Evolutionary conservation across 2,797 vertebrate genomes (phyloP).

Genomic region (Urophycis tenuis): DNA sequence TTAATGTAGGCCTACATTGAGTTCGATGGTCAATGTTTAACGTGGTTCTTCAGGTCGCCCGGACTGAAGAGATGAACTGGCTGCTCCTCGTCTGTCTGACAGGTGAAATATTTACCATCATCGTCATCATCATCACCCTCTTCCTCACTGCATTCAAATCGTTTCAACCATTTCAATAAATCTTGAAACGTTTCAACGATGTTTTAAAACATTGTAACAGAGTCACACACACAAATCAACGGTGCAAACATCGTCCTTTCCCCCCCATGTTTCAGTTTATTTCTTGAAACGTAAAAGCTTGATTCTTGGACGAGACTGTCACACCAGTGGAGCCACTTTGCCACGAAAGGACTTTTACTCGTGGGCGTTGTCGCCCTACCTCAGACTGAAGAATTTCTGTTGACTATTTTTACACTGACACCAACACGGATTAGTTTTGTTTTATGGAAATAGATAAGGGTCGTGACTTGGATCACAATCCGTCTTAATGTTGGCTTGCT

Average conservation of each 20-base stretch:
- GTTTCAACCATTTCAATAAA: not conserved
- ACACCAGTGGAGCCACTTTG: not conserved
- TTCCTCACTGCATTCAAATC: not conserved
- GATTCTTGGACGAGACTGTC: not conserved
- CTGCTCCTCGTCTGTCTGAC: conserved; percentile 49
- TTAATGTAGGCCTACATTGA: not conserved
- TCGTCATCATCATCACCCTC: conserved; percentile 1
- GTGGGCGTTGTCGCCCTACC: not conserved
- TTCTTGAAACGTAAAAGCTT: not conserved
- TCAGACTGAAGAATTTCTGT: not conserved
- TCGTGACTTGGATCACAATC: conserved; percentile 32
- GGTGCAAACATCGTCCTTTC: no score
- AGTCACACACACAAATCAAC: no score
- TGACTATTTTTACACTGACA: not conserved
- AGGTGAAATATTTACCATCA: conserved; percentile 52
- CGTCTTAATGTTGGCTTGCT: conserved; percentile 30
- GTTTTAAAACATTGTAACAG: not conserved
- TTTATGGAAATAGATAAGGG: conserved; percentile 19
- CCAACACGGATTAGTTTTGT: conserved; percentile 20
- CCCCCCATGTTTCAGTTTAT: not conserved
- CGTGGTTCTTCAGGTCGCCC: conserved; percentile 44
- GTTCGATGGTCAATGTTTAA: not conserved
- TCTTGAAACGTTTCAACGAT: not conserved
- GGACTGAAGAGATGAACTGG: conserved; percentile 65
- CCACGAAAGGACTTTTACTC: not conserved